Base-by-base conservation (phyloP, 1,140 invertebrate genomes). In the Oryctes rhinoceros region DNA sequence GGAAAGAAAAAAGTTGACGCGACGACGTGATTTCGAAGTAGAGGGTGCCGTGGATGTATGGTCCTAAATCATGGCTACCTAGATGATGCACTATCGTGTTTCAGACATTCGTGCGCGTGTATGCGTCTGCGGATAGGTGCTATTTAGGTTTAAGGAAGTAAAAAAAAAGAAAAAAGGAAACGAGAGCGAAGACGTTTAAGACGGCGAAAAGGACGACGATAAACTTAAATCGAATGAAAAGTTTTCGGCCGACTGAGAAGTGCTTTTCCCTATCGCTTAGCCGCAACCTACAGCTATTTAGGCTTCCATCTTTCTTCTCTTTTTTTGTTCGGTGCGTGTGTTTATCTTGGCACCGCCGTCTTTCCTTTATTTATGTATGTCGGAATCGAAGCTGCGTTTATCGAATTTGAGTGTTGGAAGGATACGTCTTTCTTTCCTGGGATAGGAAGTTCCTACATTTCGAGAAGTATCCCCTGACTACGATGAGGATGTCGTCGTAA, bases 161-260 rank as follows among this genome's bases (percentile, higher is more conserved):
- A 15, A 24, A 59, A 59, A 24, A 71, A 71, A 5, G 18, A 67
- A 71, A 71, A 71, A 71, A 18, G 15, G 9, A 67, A 71, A 24
- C 24, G 65, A 37, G 7, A 37, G 5, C 65, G 15, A 59, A 18
- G 53, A 59, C 20, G 65, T 37, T 71, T 71, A 71, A 71, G 35
- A 4, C 18, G 65, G 11, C 24, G 24, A 20, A 24, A 71, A 37
- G 65, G 65, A 71, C 65, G 53, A 20, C 20, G 65, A 71, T 71
- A 71, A 71, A 71, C 65, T 71, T 71, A 71, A 71, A 71, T 71
- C 65, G 65, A 71, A 71, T 71, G 65, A 71, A 71, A 71, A 71
- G 24, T 71, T 71, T 71, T 24, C 65, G 65, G 24, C 65, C 35
- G 7, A 9, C 65, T 37, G 18, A 20, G 65, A 24, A 71, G 65